Conservation (phyloP, 2,888 invertebrate genomes). For the Asteroscopus sphinx region DNA sequence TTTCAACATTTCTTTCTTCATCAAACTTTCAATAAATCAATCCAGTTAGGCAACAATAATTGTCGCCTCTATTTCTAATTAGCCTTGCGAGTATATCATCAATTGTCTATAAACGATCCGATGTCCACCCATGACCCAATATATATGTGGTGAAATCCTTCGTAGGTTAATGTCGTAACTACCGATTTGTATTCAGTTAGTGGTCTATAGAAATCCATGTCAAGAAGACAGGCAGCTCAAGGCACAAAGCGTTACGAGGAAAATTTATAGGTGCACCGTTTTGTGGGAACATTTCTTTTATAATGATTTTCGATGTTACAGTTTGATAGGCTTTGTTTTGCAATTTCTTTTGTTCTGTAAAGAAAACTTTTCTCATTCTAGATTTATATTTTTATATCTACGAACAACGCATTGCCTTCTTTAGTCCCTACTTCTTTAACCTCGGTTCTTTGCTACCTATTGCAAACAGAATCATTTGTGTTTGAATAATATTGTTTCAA, state of each 20-base stretch:
- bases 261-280: conserved; percentile 79
- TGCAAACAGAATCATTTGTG: not conserved
- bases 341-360: not conserved
- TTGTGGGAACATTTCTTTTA: conserved; percentile 66
- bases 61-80: conserved; percentile 65
- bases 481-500: not conserved
- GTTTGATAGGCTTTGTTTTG: conserved; percentile 23
- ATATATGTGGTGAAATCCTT: conserved; percentile 88
- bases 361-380: not conserved
- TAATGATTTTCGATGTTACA: conserved; percentile 54
- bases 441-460: too few relatives aligned
- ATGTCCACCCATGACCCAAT: conserved; percentile 87
- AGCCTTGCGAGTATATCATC: conserved; percentile 69
- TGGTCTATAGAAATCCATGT: conserved; percentile 87
- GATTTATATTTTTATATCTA: too few relatives aligned
- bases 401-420: too few relatives aligned
- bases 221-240: conserved; percentile 84
- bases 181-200: conserved; percentile 85
- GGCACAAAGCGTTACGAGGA: conserved; percentile 78
- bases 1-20: conserved; percentile 48
- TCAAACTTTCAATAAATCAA: conserved; percentile 54
- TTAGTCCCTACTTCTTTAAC: too few relatives aligned
- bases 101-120: conserved; percentile 66
- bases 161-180: conserved; percentile 78
- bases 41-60: conserved; percentile 58